Base-by-base conservation (phyloP, 2,113 vertebrate species). In the Chloropsis cyanopogon region DNA sequence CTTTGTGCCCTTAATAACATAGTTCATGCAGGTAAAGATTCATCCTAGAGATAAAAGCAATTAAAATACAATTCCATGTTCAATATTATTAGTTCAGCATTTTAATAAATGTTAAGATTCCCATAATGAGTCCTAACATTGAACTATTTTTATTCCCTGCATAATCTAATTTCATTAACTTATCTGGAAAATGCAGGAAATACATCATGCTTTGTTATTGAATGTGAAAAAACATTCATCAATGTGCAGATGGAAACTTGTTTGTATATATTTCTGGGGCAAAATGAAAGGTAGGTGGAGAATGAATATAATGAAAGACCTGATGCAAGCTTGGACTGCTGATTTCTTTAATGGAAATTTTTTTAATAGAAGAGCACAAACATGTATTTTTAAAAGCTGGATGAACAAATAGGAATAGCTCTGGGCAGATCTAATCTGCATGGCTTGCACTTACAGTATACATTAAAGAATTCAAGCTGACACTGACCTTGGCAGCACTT, bases 401-500 rank as follows among this genome's bases (percentile, higher is more conserved):
- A 84, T 81, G 85, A 95, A 81, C 76, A 95, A 93, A 88, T 90
- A 90, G 71, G 88, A 95, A 93, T 71, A 84, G 92, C 94, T 90
- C 60, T 81, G 53, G 88, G 95, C 88, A 94, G 56, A 94, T 83
- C 52, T 92, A 94, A 95, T 96, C 90, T 93, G n/a, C 88, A 81
- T 44, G 13, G 94, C 56, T 94, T 90, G 90, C 85, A 88, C 56
- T 95, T 97, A 78, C 35, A 93, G 56, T 26, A 68, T 42, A 56
- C 52, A 95, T 92, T 95, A 95, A 83, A 90, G 93, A 83, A 94
- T 93, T 94, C 65, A 64, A 92, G 69, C 69, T 95, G 95, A 90
- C 76, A 56, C 60, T 95, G 94, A 92, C 92, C 86, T 93, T 96
- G 93, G 86, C 94, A 94, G 72, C 85, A 88, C 52, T 94, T 92